Evolutionary conservation across 1,140 invertebrate genomes (phyloP).

Genomic region (Pseudomyrmex sp.): DNA sequence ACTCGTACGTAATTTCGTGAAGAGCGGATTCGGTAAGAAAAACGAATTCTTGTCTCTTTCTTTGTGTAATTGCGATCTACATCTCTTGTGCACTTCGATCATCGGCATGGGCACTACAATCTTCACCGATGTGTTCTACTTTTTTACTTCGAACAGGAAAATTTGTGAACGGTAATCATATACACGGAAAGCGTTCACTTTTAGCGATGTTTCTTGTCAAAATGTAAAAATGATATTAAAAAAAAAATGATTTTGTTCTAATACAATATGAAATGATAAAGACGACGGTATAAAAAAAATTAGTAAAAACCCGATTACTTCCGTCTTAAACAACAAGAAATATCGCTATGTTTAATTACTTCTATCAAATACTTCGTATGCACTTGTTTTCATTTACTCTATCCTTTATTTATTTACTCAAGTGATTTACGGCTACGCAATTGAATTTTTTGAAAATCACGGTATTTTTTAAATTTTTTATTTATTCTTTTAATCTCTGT

Average conservation of each 20-base stretch:
- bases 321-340: not conserved
- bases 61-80: constrained; percentile 44
- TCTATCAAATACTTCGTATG: not conserved
- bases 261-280: not conserved
- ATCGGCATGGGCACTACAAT: constrained; percentile 56
- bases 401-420: not conserved
- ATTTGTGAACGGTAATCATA: not conserved
- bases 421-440: not conserved
- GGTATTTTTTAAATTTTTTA: not conserved
- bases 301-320: too few species aligned
- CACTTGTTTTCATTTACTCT: constrained; percentile 4
- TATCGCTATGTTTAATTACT: not conserved
- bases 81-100: constrained; percentile 41
- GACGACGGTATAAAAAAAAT: not conserved
- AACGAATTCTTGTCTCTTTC: constrained; percentile 24
- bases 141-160: not conserved
- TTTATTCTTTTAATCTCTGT: not conserved
- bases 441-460: not conserved
- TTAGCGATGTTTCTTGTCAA: constrained; percentile 4
- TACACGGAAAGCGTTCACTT: not conserved
- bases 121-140: constrained; percentile 32
- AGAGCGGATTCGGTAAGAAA: constrained; percentile 35
- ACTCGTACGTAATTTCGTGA: constrained; percentile 42
- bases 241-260: not conserved
- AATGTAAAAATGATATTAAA: not conserved